Conservation (phyloP, 1,140 invertebrate genomes). For the Sarcophaga bullata region DNA sequence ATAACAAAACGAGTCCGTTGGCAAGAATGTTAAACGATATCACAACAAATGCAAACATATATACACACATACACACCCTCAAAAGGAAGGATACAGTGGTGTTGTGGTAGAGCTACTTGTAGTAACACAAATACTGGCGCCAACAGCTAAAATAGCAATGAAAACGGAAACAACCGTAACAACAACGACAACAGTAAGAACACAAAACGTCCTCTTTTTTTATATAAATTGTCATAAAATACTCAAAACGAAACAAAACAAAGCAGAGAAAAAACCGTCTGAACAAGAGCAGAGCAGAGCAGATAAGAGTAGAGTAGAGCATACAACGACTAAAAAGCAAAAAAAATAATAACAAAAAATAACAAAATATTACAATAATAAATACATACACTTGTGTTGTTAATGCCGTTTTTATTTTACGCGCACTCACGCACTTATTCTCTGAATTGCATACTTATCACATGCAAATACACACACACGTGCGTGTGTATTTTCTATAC, state of each 20-base stretch:
- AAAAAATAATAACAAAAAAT: neutral
- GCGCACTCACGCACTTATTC: neutral
- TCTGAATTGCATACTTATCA: neutral
- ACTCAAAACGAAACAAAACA: conserved; percentile 7
- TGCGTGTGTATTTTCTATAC: neutral
- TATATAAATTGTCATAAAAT: conserved; percentile 14
- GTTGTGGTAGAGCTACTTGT: neutral
- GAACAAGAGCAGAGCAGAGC: neutral
- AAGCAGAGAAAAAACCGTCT: neutral
- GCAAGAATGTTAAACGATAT: neutral
- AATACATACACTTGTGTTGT: neutral
- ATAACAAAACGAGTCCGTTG: conserved; percentile 21
- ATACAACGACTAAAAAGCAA: too few relatives aligned
- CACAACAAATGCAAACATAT: neutral
- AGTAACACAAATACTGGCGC: neutral
- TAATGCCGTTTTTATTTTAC: neutral
- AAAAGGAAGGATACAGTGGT: neutral
- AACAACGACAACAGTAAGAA: conserved; percentile 21
- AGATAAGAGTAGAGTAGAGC: too few relatives aligned
- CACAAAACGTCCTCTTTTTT: neutral
- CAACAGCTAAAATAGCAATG: neutral
- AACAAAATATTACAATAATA: neutral
- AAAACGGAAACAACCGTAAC: neutral
- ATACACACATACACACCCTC: neutral
- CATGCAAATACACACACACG: neutral